Evolutionary conservation across 2,113 vertebrate genomes (phyloP).

Genomic region (Platysteira castanea): DNA sequence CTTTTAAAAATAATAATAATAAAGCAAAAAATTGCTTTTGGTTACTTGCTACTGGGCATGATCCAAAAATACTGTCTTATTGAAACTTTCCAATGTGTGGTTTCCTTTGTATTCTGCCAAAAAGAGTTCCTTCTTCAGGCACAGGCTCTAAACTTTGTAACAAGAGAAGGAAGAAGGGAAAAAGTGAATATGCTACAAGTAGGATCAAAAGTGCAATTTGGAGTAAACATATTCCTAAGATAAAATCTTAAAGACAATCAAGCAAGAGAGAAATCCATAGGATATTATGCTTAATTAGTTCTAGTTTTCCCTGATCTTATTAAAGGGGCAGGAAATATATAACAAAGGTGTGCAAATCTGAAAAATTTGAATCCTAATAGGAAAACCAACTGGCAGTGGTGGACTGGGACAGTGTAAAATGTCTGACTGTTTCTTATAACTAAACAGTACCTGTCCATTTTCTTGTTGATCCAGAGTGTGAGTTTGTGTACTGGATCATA

Average conservation of each 20-base stretch:
- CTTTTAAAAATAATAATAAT: background rate
- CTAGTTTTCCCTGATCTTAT: background rate
- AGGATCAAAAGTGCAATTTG: background rate
- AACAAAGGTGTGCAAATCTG: background rate
- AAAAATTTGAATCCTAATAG: background rate
- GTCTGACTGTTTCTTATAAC: background rate
- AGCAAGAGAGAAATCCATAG: background rate
- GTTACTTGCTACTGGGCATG: background rate
- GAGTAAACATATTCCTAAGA: background rate
- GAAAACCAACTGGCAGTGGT: background rate
- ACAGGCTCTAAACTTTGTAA: background rate
- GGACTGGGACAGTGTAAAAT: background rate
- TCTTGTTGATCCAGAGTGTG: background rate
- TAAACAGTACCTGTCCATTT: background rate
- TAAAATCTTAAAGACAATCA: background rate
- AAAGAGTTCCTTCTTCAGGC: background rate
- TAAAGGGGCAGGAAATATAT: background rate
- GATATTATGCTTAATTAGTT: background rate
- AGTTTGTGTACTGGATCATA: background rate
- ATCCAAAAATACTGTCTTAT: background rate
- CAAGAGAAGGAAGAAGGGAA: background rate
- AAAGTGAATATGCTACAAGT: background rate
- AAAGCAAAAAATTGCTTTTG: background rate
- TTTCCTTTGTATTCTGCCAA: background rate
- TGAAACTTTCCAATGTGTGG: background rate